phyloP scores from a whole-genome alignment of 2,888 invertebrate species.

The Cantharis rufa region DNA sequence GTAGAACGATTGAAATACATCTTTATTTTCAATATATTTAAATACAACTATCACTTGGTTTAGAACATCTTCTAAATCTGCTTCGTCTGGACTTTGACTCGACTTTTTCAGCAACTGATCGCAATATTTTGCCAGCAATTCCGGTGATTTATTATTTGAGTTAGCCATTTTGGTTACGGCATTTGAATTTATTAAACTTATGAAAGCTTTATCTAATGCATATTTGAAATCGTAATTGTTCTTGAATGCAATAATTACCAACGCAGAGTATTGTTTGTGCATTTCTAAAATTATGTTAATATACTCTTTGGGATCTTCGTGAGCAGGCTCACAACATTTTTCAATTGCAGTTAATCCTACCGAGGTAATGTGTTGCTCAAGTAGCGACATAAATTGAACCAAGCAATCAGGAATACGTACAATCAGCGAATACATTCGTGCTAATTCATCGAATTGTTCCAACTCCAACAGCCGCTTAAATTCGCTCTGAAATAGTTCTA shows the following conservation, averaged over 20 bases:
- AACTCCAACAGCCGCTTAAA: slow-evolving; percentile 93
- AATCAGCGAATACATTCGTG: slow-evolving; percentile 93
- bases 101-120: slow-evolving; percentile 96
- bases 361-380: slow-evolving; percentile 92
- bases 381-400: slow-evolving; percentile 80
- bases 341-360: slow-evolving; percentile 93
- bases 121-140: slow-evolving; percentile 96
- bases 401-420: slow-evolving; percentile 91
- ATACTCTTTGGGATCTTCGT: slow-evolving; percentile 95
- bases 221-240: slow-evolving; percentile 98
- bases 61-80: slow-evolving; percentile 95
- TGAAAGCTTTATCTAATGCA: slow-evolving; percentile 95
- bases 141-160: slow-evolving; percentile 94
- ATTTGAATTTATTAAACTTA: slow-evolving; percentile 96
- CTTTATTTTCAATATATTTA: slow-evolving; percentile 99
- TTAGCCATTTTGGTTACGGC: slow-evolving; percentile 90
- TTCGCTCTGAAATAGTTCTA: slow-evolving; percentile 94
- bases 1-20: slow-evolving; percentile 99
- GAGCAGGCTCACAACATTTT: slow-evolving; percentile 90
- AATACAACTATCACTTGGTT: slow-evolving; percentile 99
- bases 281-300: slow-evolving; percentile 96
- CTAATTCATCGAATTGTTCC: slow-evolving; percentile 93
- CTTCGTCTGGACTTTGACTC: slow-evolving; percentile 98
- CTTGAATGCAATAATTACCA: slow-evolving; percentile 92
- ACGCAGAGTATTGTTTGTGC: slow-evolving; percentile 94